Base-by-base conservation (phyloP, 92 coral and sea anemone genomes). In the Zoanthus gigantus region DNA sequence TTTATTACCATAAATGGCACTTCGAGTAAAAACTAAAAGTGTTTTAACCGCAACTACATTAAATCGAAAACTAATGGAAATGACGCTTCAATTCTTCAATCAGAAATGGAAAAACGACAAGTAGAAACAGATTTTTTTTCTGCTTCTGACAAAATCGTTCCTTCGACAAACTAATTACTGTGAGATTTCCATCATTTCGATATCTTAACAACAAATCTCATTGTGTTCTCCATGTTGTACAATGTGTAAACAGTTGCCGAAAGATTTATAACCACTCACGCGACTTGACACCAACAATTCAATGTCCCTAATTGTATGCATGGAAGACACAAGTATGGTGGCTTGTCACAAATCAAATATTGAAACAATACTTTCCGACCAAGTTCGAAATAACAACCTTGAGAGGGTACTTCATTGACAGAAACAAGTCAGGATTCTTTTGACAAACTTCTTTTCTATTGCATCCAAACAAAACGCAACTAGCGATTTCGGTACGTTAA, bases 201-300 rank as follows among this genome's bases (percentile, higher is more conserved):
- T 44, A 91, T 91, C 88, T 82, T 74, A 85, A 91, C 95, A 95
- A 74, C 92, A 83, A 47, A 68, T 77, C 89, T 93, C 83, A 77
- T 86, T 91, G 94, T 89, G 71, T 88, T 79, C 76, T 90, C 79
- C 76, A 92, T 91, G 69, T 63, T 17, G 74, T 63, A 90, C 66
- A 88, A 89, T 84, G 60, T 82, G 78, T 73, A 86, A 88, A 90
- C 95, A 92, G 87, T 90, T 92, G 76, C 56, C 57, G 32, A 5
- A 14, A 12, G 14, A 5, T 58, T 15, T 5, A 5, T 58, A 12
- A 69, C 17, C 30, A 12, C 74, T 69, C 74, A 69, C 42, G 74
- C 30, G 30, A 58, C 6, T 58, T 14, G n/a, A 58, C 65, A 14
- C 6, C n/a, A 0, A 18, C 23, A 14, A 14, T 58, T 13, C 65